Conservation (phyloP, 1,140 invertebrate genomes). For the Propsilocerus akamusi region DNA sequence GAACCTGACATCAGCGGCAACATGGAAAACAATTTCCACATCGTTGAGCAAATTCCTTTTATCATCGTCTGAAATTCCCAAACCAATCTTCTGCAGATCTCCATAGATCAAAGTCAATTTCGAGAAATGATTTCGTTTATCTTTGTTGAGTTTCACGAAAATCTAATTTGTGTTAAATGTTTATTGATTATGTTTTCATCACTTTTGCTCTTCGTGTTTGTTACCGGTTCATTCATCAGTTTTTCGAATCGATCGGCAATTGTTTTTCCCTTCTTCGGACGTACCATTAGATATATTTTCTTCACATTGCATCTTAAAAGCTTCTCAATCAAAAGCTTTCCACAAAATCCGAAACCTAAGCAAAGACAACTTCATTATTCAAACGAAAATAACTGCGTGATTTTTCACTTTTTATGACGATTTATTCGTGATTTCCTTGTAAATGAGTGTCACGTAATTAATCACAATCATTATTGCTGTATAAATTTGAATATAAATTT, state of each 20-base stretch:
- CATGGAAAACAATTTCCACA: conserved; percentile 54
- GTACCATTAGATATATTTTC: conserved; percentile 37
- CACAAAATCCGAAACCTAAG: conserved; percentile 5
- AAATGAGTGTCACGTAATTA: no score
- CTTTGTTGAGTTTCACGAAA: conserved; percentile 23
- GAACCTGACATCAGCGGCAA: conserved; percentile 63
- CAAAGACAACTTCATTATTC: background rate
- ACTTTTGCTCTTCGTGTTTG: no score
- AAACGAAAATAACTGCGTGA: background rate
- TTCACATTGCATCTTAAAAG: conserved; percentile 19
- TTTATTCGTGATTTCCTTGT: no score
- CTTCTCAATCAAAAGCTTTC: conserved; percentile 7
- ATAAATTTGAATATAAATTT: no score
- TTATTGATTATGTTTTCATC: background rate
- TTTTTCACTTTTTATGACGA: no score
- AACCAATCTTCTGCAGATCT: conserved; percentile 16
- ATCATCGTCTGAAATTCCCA: conserved; percentile 38
- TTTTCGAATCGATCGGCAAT: background rate
- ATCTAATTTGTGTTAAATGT: background rate
- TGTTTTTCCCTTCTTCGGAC: conserved; percentile 27
- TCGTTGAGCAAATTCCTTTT: conserved; percentile 28
- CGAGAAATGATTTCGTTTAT: conserved; percentile 11
- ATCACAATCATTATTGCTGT: no score
- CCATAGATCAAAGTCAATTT: conserved; percentile 16
- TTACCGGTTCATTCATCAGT: background rate